Evolutionary conservation across 2,113 vertebrate species (phyloP).

Genomic region (Sinocyclocheilus anshuiensis): DNA sequence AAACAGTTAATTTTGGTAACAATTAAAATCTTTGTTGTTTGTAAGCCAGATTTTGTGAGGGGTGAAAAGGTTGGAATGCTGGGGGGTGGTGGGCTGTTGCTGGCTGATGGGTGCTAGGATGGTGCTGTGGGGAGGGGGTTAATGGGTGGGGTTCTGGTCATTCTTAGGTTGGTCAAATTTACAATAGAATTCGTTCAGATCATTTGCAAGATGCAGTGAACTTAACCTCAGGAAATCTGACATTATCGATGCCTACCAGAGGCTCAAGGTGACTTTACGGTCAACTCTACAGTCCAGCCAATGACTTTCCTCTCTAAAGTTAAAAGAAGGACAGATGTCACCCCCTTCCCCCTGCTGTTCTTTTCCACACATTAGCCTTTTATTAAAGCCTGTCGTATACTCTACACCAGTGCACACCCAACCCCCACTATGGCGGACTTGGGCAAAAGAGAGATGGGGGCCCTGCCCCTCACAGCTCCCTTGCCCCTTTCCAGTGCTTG

Average conservation of each 20-base stretch:
- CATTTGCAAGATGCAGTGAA: neutral
- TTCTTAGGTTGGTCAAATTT: neutral
- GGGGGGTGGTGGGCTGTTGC: neutral
- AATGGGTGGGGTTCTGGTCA: neutral
- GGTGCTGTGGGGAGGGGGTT: neutral
- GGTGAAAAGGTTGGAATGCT: constrained; percentile 32
- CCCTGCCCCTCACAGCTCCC: constrained; percentile 45
- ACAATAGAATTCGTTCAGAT: neutral
- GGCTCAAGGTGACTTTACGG: neutral
- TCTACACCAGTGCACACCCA: constrained; percentile 69
- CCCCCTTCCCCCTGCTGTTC: constrained; percentile 62
- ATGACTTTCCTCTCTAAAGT: constrained; percentile 34
- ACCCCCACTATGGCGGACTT: constrained; percentile 68
- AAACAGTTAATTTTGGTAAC: neutral
- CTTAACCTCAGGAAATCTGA: neutral
- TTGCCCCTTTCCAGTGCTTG: constrained; percentile 72
- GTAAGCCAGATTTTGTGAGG: neutral
- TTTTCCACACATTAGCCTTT: constrained; percentile 64
- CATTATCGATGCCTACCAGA: neutral
- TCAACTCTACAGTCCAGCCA: constrained; percentile 16
- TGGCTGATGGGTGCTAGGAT: neutral
- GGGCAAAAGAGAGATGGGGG: constrained; percentile 30
- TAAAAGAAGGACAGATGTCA: constrained; percentile 64
- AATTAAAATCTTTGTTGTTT: neutral
- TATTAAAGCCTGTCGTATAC: constrained; percentile 72